A percentile compares a stretch with the other conserved stretches of the same genome.
These are phyloP conservation scores for Oegoconia quadripuncta DNA, from an alignment of 2,888 invertebrate genomes.

Conservation along the genomic window DNA sequence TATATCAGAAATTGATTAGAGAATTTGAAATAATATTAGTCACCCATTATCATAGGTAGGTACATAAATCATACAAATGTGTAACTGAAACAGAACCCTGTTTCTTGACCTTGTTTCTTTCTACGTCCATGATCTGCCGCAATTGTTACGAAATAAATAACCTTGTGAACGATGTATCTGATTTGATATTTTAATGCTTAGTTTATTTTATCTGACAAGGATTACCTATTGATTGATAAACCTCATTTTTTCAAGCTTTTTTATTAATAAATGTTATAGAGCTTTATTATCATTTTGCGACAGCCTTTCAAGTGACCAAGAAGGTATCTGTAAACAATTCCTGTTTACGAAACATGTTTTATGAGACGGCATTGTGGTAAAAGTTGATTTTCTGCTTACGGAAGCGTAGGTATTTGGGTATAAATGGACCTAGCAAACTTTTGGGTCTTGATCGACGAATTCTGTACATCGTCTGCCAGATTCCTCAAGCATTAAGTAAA, in stretches of 20 bases:
- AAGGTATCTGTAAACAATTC: constrained; percentile 43
- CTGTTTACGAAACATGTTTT: constrained; percentile 70
- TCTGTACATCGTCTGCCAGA: background rate
- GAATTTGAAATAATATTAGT: no score
- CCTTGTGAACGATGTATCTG: constrained; percentile 10
- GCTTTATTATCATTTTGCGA: background rate
- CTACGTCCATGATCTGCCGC: constrained; percentile 24
- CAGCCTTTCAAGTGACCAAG: constrained; percentile 6
- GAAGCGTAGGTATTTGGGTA: constrained; percentile 51
- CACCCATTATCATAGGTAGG: constrained; percentile 21
- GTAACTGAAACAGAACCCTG: constrained; percentile 11
- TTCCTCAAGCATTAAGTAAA: no score
- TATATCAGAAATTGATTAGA: no score
- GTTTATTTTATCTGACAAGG: background rate
- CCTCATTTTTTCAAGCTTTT: background rate
- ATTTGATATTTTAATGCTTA: no score
- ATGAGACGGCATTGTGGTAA: constrained; percentile 61
- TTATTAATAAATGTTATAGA: background rate
- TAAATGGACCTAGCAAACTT: constrained; percentile 40
- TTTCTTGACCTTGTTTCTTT: constrained; percentile 39
- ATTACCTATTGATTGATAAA: background rate
- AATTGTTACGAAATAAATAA: constrained; percentile 18
- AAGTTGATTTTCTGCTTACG: constrained; percentile 68
- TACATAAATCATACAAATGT: background rate
- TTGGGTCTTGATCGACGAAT: constrained; percentile 16